Base-by-base conservation (phyloP, 2,888 invertebrate genomes). In the Caenorhabditis sp. region DNA sequence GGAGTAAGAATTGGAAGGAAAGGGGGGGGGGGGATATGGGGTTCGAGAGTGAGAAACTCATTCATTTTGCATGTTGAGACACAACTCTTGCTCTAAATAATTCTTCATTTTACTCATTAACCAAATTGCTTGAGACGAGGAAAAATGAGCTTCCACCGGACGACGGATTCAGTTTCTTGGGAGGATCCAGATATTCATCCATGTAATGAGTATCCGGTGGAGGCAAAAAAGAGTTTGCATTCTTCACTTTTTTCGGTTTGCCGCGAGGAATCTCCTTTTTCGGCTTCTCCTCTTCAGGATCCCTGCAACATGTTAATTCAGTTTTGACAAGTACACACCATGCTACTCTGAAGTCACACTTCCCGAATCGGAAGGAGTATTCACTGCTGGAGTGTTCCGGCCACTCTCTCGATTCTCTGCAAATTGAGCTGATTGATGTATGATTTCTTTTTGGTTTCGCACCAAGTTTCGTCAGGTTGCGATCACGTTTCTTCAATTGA, bases 171-270 rank as follows among this genome's bases (percentile, higher is more conserved):
- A 59, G 27, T 9, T 45, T 70, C 45, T 59, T 59, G 2, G 75
- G 75, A 8, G 55, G 32, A 13, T 68, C 68, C 30, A 75, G 62
- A 27, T 35, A 75, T 48, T 75, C 68, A 68, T 75, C 75, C 20
- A 37, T 3, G n/a, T 53, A 59, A 46, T 59, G 59, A 27, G 43
- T 59, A 26, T 50, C n/a, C n/a, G n/a, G n/a, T n/a, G n/a, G n/a
- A n/a, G n/a, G n/a, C n/a, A n/a, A n/a, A n/a, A n/a, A n/a, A n/a
- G n/a, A n/a, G n/a, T n/a, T n/a, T n/a, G n/a, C n/a, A n/a, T n/a
- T n/a, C n/a, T n/a, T n/a, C n/a, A n/a, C n/a, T n/a, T n/a, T n/a
- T n/a, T n/a, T 11, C 30, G 9, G 6, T 63, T 43, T 35, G 35
- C 35, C 53, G 2, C 32, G 32, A 11, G 39, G 35, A 4, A 6